Conservation (phyloP, 2,113 vertebrate genomes). For the Sula dactylatra region DNA sequence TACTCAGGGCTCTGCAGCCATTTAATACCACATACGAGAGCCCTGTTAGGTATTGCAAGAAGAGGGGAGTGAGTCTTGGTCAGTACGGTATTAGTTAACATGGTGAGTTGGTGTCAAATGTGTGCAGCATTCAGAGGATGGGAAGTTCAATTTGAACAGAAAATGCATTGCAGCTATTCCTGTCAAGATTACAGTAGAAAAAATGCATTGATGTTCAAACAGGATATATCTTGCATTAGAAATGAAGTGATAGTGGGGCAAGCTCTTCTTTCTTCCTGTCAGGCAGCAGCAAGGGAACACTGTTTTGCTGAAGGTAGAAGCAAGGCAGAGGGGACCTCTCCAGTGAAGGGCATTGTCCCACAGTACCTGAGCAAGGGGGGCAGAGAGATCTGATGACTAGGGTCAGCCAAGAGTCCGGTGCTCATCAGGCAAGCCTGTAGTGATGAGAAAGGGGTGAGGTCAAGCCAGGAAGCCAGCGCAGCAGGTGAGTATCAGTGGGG, state of each 20-base stretch:
- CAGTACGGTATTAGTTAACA: not conserved
- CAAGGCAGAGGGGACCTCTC: not conserved
- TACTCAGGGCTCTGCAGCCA: not conserved
- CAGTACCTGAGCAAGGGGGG: not conserved
- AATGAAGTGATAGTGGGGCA: not conserved
- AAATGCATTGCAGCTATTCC: slow-evolving; percentile 9
- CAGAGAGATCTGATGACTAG: not conserved
- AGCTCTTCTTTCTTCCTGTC: not conserved
- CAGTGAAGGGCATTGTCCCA: not conserved
- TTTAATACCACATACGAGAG: not conserved
- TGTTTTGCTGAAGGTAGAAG: not conserved
- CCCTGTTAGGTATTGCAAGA: not conserved
- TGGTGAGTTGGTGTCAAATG: not conserved
- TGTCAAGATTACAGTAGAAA: not conserved
- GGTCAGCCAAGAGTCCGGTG: not conserved
- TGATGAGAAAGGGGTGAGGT: not conserved
- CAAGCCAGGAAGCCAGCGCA: not conserved
- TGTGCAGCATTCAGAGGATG: not conserved
- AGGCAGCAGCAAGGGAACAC: not conserved
- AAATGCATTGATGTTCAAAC: not conserved
- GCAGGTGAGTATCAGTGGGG: not conserved
- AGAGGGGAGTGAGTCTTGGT: not conserved
- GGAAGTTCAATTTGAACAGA: not conserved
- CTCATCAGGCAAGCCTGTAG: not conserved
- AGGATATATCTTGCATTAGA: not conserved